Conservation (phyloP, 2,113 vertebrate genomes). For the Stegostoma tigrinum region DNA sequence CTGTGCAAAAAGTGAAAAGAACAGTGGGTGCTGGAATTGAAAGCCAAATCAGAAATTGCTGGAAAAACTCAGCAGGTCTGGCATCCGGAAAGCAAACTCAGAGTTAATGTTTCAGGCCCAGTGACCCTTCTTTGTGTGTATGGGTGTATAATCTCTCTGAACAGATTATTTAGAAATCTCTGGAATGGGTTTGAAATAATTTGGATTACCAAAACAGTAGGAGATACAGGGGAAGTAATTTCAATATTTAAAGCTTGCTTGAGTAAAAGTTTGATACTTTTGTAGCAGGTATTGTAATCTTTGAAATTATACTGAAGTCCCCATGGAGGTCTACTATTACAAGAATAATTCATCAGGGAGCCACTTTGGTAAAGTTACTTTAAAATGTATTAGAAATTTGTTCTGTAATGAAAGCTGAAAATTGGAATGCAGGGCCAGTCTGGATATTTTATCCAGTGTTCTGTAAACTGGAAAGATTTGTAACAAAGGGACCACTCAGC, state of each 20-base stretch:
- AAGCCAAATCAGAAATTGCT: no score
- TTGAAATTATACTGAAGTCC: background rate
- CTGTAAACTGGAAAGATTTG: background rate
- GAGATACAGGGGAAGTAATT: background rate
- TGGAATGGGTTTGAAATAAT: background rate
- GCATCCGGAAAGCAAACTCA: no score
- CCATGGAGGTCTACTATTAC: background rate
- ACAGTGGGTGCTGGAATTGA: no score
- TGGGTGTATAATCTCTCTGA: no score
- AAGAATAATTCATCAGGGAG: background rate
- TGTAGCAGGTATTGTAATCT: background rate
- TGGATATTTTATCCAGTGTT: background rate
- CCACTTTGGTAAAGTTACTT: background rate
- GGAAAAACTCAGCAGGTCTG: no score
- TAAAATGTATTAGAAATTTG: background rate
- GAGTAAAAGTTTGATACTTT: background rate
- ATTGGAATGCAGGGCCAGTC: background rate
- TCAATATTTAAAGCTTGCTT: background rate
- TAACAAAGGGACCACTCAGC: background rate
- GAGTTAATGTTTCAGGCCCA: no score
- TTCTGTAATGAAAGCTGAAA: background rate
- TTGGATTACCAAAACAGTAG: background rate
- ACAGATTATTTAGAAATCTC: no score
- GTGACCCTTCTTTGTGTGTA: no score
- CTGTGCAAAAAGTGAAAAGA: no score